phyloP scores from a whole-genome alignment of 2,797 vertebrate genomes.

The Tympanoctomys barrerae region DNA sequence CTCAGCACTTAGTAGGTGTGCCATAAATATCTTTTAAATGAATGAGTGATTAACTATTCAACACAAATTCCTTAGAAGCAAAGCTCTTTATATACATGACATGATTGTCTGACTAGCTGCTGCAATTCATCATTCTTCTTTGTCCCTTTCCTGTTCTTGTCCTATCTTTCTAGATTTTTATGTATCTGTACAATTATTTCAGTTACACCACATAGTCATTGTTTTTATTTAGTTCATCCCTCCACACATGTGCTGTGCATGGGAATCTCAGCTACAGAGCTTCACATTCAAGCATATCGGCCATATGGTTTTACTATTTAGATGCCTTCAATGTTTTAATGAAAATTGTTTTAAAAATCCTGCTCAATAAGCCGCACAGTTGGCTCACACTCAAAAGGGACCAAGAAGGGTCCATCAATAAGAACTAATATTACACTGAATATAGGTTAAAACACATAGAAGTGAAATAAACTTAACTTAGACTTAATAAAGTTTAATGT shows the following conservation, averaged over 20 bases:
- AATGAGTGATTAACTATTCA: background rate
- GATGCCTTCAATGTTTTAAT: constrained; percentile 49
- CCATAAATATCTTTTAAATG: background rate
- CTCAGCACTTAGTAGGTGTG: background rate
- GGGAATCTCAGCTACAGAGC: background rate
- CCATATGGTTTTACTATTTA: constrained; percentile 2
- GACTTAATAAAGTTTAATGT: constrained; percentile 67
- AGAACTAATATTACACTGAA: constrained; percentile 26
- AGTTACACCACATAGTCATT: background rate
- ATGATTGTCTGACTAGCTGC: background rate
- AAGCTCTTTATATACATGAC: constrained; percentile 1
- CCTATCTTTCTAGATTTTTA: background rate
- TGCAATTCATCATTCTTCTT: background rate
- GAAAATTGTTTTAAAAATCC: constrained; percentile 44
- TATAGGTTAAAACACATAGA: constrained; percentile 68
- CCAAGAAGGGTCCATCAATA: constrained; percentile 40
- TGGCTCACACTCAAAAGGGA: constrained; percentile 25
- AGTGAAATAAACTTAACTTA: constrained; percentile 72
- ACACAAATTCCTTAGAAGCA: background rate
- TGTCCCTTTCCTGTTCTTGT: background rate
- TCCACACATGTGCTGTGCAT: background rate
- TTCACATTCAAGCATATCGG: constrained; percentile 38
- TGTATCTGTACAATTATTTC: constrained; percentile 14
- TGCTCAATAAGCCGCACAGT: background rate
- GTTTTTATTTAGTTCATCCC: constrained; percentile 58